Conservation (phyloP, 2,888 invertebrate species). For the Idaea aversata region DNA sequence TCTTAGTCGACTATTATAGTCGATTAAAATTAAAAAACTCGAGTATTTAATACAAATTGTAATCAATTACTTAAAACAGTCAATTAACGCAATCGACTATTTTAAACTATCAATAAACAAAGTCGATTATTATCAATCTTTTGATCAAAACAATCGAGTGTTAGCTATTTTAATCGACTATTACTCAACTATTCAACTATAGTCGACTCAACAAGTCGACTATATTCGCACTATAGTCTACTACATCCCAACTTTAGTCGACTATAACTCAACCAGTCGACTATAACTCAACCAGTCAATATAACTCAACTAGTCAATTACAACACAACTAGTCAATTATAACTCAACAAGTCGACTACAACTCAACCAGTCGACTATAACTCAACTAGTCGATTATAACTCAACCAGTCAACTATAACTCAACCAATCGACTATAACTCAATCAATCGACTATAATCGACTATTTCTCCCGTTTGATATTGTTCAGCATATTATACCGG, state of each 20-base stretch:
- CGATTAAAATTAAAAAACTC: background rate
- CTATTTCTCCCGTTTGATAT: background rate
- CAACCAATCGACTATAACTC: background rate
- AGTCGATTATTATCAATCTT: background rate
- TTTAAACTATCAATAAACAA: background rate
- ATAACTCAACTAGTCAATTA: too few relatives aligned
- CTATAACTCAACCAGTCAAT: too few relatives aligned
- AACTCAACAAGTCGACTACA: too few relatives aligned
- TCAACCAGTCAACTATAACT: background rate
- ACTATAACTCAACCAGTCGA: background rate
- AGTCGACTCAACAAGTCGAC: constrained; percentile 24
- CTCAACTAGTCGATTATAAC: background rate
- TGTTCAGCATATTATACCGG: background rate
- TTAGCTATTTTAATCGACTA: background rate
- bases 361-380: too few relatives aligned
- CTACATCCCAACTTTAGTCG: background rate
- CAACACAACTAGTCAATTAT: too few relatives aligned
- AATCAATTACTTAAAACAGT: background rate
- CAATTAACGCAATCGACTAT: background rate
- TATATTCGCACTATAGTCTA: constrained; percentile 16
- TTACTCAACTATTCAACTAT: background rate
- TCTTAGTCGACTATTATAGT: constrained; percentile 1
- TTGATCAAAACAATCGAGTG: background rate
- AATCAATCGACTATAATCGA: background rate
- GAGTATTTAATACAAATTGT: background rate